A percentile compares a stretch with the other conserved stretches of the same genome.
phyloP scores from a whole-genome alignment of 2,113 vertebrate species.

The Okapia johnstoni region DNA sequence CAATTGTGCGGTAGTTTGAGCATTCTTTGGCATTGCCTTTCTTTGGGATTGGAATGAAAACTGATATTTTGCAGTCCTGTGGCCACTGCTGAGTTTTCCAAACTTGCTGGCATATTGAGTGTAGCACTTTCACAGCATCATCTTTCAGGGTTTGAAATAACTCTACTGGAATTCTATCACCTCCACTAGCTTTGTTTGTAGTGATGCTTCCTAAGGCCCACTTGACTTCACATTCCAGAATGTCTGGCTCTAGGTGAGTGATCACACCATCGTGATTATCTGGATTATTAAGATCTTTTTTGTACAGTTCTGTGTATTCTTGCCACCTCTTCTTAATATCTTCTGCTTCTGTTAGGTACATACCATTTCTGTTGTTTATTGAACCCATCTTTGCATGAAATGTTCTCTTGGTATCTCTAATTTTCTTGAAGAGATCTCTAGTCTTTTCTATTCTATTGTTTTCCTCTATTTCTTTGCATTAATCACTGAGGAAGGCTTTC shows the following conservation, averaged over 20 bases:
- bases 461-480: background rate
- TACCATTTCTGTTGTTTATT: background rate
- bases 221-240: background rate
- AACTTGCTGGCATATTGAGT: background rate
- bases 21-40: too few species aligned
- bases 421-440: background rate
- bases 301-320: background rate
- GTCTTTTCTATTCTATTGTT: background rate
- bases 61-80: background rate
- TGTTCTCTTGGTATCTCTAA: background rate
- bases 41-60: background rate
- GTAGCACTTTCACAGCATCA: background rate
- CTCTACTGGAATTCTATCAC: background rate
- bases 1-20: too few species aligned
- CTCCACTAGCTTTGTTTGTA: background rate
- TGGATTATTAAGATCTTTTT: background rate
- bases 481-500: background rate
- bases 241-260: background rate
- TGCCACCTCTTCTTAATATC: background rate
- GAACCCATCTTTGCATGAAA: background rate
- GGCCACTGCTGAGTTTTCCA: background rate
- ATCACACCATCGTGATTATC: background rate
- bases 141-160: background rate
- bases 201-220: background rate
- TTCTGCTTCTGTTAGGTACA: background rate